Base-by-base conservation (phyloP, 2,113 vertebrate species). In the Smithornis capensis region DNA sequence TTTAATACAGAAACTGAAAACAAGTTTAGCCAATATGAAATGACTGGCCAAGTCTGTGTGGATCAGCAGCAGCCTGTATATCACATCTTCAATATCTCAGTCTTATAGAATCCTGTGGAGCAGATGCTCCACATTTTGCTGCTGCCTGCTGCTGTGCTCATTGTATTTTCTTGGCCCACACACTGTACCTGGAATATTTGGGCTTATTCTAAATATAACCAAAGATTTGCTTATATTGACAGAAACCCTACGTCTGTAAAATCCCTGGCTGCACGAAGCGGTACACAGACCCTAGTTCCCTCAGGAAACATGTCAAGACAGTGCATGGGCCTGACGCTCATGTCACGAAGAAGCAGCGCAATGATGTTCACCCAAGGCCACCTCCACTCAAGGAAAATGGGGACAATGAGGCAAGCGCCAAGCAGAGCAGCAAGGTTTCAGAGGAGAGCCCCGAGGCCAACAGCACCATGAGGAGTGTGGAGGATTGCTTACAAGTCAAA, bases 181-280 rank as follows among this genome's bases (percentile, higher is more conserved):
- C 19, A 6, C 29, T 38, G 37, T 67, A 80, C 67, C 70, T 89
- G 64, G 60, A 55, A 55, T 90, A 81, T 80, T 62, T 89, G 55
- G 38, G 13, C 45, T 89, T 57, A 38, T 71, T 91, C 75, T 91
- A 96, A 88, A 64, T 78, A 52, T 96, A 94, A 92, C 93, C 9
- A 44, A 50, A 29, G 24, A 29, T 90, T 60, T 92, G 57, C 55
- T 96, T 64, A 23, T 59, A 10, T 93, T 95, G 52, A 70, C 97
- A 99, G 99, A 99, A 99, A 98, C 99, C 99, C 11, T 99, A 99
- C 4, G 98, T 99, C 73, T 99, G 99, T 96, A 99, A 99, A 96
- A 99, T 99, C 90, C 98, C 99, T 2, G 99, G 99, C 76, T 99
- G 99, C 87, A 99, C 99, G 3, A 99, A 99, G 97, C 97, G 99